A percentile compares a stretch with the other conserved stretches of the same genome.
Evolutionary conservation across 2,888 invertebrate genomes (phyloP).

Genomic region (Dichetophora obliterata): DNA sequence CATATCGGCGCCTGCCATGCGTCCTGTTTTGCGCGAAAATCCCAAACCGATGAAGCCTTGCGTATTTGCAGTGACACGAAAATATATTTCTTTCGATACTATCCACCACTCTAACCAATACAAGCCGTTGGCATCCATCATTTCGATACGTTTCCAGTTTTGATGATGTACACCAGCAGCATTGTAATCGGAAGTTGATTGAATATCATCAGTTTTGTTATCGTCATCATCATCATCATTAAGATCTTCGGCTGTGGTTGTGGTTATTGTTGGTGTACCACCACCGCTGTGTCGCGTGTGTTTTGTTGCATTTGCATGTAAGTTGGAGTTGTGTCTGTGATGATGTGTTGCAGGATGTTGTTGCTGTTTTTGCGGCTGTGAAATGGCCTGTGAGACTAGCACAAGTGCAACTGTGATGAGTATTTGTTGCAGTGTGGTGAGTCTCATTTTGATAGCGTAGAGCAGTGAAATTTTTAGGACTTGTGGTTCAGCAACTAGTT

Average conservation of each 20-base stretch:
- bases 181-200: neutral
- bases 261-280: neutral
- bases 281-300: neutral
- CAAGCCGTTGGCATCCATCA: slow-evolving; percentile 68
- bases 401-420: neutral
- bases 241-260: neutral
- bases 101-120: slow-evolving; percentile 79
- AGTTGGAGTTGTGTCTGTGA: neutral
- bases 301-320: neutral
- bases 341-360: slow-evolving; percentile 17
- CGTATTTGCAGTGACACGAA: slow-evolving; percentile 85
- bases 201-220: neutral
- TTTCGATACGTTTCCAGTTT: slow-evolving; percentile 67
- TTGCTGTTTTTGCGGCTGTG: slow-evolving; percentile 1
- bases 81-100: slow-evolving; percentile 79
- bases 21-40: slow-evolving; percentile 81
- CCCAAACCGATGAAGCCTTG: slow-evolving; percentile 89
- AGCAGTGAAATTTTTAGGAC: neutral
- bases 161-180: slow-evolving; percentile 56
- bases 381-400: neutral
- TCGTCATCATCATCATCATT: neutral
- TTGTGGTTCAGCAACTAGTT: neutral
- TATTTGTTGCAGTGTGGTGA: neutral
- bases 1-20: slow-evolving; percentile 86
- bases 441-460: neutral